These are phyloP conservation scores for Globodera rostochiensis DNA, from an alignment of 1,140 invertebrate species.

Conservation along the genomic window DNA sequence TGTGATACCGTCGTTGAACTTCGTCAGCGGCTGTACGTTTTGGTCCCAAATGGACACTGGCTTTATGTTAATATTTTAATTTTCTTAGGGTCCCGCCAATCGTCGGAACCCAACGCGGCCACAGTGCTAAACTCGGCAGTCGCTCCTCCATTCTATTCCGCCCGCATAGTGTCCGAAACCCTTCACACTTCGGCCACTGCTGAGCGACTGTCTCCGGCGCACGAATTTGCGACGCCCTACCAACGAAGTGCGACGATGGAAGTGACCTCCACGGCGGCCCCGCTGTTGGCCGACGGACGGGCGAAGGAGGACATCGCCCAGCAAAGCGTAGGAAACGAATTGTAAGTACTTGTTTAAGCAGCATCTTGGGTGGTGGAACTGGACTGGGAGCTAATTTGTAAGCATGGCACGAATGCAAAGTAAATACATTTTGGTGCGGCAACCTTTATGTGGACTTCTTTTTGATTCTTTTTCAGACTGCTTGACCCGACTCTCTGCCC, in stretches of 20 bases:
- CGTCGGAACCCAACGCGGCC: neutral
- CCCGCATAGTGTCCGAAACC: neutral
- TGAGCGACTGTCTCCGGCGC: constrained; percentile 13
- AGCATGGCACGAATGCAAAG: too few relatives aligned
- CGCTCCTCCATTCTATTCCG: neutral
- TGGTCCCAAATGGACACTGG: too few relatives aligned
- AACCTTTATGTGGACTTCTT: neutral
- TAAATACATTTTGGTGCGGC: too few relatives aligned
- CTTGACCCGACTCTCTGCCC: constrained; percentile 25
- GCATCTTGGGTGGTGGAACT: too few relatives aligned
- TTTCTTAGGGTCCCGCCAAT: neutral
- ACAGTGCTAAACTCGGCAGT: neutral
- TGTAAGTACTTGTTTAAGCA: neutral
- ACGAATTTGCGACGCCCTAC: constrained; percentile 1
- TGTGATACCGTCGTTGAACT: neutral
- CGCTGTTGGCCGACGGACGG: too few relatives aligned
- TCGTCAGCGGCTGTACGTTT: neutral
- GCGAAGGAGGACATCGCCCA: neutral
- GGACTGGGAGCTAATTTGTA: too few relatives aligned
- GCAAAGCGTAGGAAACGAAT: neutral
- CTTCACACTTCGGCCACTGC: neutral
- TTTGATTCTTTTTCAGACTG: constrained; percentile 12
- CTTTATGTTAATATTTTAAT: too few relatives aligned
- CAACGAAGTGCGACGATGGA: neutral
- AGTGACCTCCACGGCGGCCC: neutral